Evolutionary conservation across 2,888 invertebrate species (phyloP).

Genomic region (Epirrhoe tristata): DNA sequence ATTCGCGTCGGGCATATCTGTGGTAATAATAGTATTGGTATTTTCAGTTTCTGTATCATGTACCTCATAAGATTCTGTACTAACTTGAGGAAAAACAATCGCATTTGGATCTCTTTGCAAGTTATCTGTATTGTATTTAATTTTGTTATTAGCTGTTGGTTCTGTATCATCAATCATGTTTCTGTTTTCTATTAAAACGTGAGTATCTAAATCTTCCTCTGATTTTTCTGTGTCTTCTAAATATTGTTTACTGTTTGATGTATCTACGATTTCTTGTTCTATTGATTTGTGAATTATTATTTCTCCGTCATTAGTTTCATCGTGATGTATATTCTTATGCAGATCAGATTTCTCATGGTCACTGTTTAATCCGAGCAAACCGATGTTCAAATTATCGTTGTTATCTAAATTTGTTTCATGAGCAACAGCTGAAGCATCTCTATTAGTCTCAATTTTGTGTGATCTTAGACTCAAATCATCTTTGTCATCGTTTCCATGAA

Average conservation of each 20-base stretch:
- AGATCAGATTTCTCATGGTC: not conserved
- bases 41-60: not conserved
- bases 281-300: no score
- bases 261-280: not conserved
- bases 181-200: not conserved
- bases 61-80: not conserved
- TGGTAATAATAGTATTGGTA: not conserved
- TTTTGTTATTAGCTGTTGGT: not conserved
- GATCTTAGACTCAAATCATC: not conserved
- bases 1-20: not conserved
- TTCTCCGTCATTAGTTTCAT: no score
- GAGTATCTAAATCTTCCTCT: not conserved
- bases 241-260: not conserved
- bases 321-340: no score
- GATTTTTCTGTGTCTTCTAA: not conserved
- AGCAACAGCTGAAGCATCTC: not conserved
- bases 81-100: not conserved
- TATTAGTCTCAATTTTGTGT: not conserved
- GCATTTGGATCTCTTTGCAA: no score
- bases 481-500: not conserved
- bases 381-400: not conserved
- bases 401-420: not conserved
- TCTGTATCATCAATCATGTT: no score
- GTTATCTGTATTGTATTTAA: not conserved
- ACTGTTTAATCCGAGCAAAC: not conserved